phyloP scores from a whole-genome alignment of 2,888 invertebrate genomes.

The Agrochola litura region DNA sequence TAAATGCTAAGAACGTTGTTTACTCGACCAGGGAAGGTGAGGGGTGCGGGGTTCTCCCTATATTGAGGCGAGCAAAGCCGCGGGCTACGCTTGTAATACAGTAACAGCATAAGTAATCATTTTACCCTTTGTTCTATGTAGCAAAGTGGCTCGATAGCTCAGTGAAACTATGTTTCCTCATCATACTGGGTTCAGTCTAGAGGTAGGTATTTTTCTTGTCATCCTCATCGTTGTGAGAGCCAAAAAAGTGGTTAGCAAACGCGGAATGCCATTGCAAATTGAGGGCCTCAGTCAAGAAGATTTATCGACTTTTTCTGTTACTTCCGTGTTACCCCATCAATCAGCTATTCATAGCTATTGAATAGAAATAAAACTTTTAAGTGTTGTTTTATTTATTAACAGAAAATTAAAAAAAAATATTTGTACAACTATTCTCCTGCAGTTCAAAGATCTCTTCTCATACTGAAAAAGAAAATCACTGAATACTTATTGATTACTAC shows the following conservation, averaged over 20 bases:
- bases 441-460: not conserved
- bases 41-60: not conserved
- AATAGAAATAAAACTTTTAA: not conserved
- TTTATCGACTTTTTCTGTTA: not conserved
- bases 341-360: not conserved
- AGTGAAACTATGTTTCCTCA: not conserved
- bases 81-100: constrained; percentile 23
- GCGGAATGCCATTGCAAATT: no score
- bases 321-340: not conserved
- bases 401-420: not conserved
- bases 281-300: no score
- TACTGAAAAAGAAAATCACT: not conserved
- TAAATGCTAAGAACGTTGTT: constrained; percentile 33
- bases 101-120: constrained; percentile 24
- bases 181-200: not conserved
- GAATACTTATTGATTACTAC: no score
- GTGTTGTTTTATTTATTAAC: not conserved
- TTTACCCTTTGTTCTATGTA: constrained; percentile 22
- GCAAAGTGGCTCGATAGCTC: not conserved
- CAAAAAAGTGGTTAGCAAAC: not conserved
- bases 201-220: not conserved
- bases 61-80: constrained; percentile 6
- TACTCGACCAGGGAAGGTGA: not conserved
- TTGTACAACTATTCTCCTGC: not conserved
- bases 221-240: not conserved